Base-by-base conservation (phyloP, 2,797 vertebrate genomes). In the Oreochromis grahami region DNA sequence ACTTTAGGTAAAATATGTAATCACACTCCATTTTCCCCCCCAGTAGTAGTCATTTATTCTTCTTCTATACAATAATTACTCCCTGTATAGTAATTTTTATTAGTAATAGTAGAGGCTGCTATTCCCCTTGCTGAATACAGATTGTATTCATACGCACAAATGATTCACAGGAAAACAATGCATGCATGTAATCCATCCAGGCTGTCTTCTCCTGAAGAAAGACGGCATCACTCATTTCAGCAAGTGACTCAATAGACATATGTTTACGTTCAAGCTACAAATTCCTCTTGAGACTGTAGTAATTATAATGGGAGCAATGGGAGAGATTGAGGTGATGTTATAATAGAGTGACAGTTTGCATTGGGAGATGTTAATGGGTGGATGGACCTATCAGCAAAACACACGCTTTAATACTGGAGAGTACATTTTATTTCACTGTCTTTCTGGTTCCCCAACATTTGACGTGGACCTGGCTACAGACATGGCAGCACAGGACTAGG, bases 211-310 rank as follows among this genome's bases (percentile, higher is more conserved):
- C 24, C 24, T 32, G 21, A 81, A 52, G 41, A 78, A 41, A 45
- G 29, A 41, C 17, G 14, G 24, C 43, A 79, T 89, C 36, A 51
- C 56, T 72, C 50, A 41, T 56, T 76, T 83, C 34, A 26, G 36
- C 34, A 26, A 82, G 76, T 76, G 78, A 74, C 50, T 51, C 63
- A 56, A 63, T 72, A 15, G 50, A 86, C 60, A 79, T 65, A 60
- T 85, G 79, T 85, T 82, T 74, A 51, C 29, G 3, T 80, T 76
- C 19, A 78, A 74, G 81, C 80, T 80, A 83, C 84, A 81, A 83
- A 84, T 79, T 74, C 24, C 65, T 29, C 86, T 38, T 53, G 81
- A 70, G 68, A 21, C 77, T 77, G 60, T 24, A 50, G 76, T 65
- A 84, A 87, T 87, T 85, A 84, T 83, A 29, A 63, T 38, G 10